Evolutionary conservation across 2,113 vertebrate species (phyloP).

Genomic region (Otus sunia): DNA sequence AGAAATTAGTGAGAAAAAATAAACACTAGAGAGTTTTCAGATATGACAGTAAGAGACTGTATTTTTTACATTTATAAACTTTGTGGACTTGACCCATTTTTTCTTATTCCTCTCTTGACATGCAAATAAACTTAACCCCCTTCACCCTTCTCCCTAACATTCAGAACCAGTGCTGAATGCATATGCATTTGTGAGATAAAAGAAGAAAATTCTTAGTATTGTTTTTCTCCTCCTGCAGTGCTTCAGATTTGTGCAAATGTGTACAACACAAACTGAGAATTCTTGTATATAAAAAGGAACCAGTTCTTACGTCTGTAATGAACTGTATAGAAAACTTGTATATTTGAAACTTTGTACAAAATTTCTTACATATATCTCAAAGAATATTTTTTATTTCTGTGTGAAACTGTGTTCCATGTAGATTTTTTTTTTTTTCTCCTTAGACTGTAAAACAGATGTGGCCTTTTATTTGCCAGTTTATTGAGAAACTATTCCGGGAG

Average conservation of each 20-base stretch:
- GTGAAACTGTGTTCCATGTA: background rate
- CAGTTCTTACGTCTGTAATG: background rate
- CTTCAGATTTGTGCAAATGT: background rate
- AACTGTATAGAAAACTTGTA: background rate
- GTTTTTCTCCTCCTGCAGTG: background rate
- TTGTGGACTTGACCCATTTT: background rate
- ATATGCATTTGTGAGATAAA: background rate
- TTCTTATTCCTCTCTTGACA: background rate
- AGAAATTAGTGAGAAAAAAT: background rate
- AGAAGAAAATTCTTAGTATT: background rate
- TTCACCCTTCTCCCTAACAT: background rate
- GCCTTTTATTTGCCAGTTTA: constrained; percentile 97
- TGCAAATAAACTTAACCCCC: background rate
- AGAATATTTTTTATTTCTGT: background rate
- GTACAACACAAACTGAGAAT: background rate
- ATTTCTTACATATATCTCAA: background rate
- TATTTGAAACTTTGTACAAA: background rate
- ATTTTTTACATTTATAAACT: background rate
- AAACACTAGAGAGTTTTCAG: background rate
- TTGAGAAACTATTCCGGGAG: constrained; percentile 94
- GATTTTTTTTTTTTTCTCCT: background rate
- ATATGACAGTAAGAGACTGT: background rate
- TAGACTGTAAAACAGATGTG: constrained; percentile 98
- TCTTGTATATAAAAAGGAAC: background rate
- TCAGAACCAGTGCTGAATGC: background rate